Evolutionary conservation across 1,140 invertebrate genomes (phyloP).

Genomic region (Dreissena rostriformis): DNA sequence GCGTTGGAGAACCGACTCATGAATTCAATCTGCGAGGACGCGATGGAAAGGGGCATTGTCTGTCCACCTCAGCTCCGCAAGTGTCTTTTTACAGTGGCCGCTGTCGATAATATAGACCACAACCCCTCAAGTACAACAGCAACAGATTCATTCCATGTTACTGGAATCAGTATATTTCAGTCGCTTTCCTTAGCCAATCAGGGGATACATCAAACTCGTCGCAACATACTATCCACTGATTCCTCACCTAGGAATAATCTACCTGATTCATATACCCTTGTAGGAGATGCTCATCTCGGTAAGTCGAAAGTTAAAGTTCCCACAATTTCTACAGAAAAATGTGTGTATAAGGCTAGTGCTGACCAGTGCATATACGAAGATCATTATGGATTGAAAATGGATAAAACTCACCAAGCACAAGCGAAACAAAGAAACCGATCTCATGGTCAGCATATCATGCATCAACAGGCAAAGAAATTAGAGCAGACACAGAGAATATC

Average conservation of each 20-base stretch:
- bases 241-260: too few relatives aligned
- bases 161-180: slow-evolving; percentile 65
- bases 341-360: too few relatives aligned
- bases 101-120: slow-evolving; percentile 65
- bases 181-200: slow-evolving; percentile 29
- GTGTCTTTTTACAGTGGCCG: slow-evolving; percentile 49
- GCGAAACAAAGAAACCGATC: neutral
- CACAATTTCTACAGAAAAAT: too few relatives aligned
- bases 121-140: slow-evolving; percentile 62
- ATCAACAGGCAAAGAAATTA: neutral
- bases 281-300: too few relatives aligned
- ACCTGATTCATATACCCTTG: too few relatives aligned
- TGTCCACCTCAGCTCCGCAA: slow-evolving; percentile 49
- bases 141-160: slow-evolving; percentile 63
- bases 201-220: too few relatives aligned
- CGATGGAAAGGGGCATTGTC: slow-evolving; percentile 37
- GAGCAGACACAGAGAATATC: too few relatives aligned
- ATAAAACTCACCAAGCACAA: too few relatives aligned
- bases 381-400: too few relatives aligned
- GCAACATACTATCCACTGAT: too few relatives aligned
- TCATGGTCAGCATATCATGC: slow-evolving; percentile 18
- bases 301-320: too few relatives aligned
- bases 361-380: too few relatives aligned
- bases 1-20: slow-evolving; percentile 46
- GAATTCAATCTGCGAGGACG: slow-evolving; percentile 12